These are phyloP conservation scores for Bufotes viridis DNA, from an alignment of 2,797 vertebrate species.

Conservation along the genomic window DNA sequence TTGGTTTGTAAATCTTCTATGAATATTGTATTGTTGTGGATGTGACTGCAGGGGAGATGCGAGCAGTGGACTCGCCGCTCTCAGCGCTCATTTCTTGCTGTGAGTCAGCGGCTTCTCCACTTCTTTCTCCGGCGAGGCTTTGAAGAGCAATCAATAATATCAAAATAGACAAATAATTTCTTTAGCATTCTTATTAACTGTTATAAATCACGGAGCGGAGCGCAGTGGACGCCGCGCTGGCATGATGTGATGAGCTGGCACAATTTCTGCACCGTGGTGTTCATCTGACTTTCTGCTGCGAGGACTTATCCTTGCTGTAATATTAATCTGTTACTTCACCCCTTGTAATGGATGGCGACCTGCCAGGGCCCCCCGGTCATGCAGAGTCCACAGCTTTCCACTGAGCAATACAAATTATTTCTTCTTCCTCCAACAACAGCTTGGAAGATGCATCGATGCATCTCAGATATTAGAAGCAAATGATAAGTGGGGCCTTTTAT, in stretches of 20 bases:
- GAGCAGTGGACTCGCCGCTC: neutral
- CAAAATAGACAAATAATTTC: slow-evolving; percentile 65
- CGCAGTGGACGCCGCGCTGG: neutral
- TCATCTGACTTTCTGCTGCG: neutral
- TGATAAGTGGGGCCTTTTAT: too few species aligned
- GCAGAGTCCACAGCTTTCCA: neutral
- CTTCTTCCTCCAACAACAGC: neutral
- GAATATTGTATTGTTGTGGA: neutral
- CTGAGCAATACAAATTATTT: neutral
- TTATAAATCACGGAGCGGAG: slow-evolving; percentile 48
- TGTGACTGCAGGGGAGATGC: neutral
- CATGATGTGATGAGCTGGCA: slow-evolving; percentile 42
- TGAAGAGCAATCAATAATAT: slow-evolving; percentile 64
- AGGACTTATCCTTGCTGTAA: slow-evolving; percentile 11
- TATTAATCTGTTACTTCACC: neutral
- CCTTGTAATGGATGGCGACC: neutral
- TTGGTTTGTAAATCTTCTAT: slow-evolving; percentile 14
- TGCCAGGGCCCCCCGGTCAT: neutral
- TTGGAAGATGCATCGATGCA: neutral
- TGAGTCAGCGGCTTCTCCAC: slow-evolving; percentile 31
- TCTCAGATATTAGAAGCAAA: neutral
- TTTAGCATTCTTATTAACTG: slow-evolving; percentile 40
- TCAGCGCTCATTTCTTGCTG: neutral
- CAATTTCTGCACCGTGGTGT: slow-evolving; percentile 1
- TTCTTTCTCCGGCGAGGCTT: slow-evolving; percentile 56